Base-by-base conservation (phyloP, 2,888 invertebrate genomes). In the Drosophila suboccidentalis region DNA sequence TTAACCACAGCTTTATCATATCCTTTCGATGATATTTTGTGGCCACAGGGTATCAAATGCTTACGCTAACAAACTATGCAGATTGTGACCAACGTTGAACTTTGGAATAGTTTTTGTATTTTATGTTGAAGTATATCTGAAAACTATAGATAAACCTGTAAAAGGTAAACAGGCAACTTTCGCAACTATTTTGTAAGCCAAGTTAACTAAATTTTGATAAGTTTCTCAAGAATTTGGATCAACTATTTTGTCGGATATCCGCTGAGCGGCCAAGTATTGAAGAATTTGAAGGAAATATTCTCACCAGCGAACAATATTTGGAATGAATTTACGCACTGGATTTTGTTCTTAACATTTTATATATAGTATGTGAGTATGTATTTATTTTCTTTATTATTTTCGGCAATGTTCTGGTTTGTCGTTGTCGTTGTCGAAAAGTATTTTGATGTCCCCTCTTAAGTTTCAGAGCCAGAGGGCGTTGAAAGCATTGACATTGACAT, bases 401-500 rank as follows among this genome's bases (percentile, higher is more conserved):
- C 61, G 43, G 26, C 26, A 22, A 36, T 15, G 49, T 9, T 10
- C 15, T 38, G 15, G 36, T 55, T 39, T 26, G 49, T 41, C 50
- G 51, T 39, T 26, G 49, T 41, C 50, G 51, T 41, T 60, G 34
- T 51, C 55, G 61, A 58, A 61, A 72, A 74, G 72, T 67, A 61
- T 77, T 65, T 71, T 62, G 55, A 38, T 75, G 61, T 59, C 49
- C 43, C 2, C 43, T 19, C 43, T 13, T 8, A 9, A 4, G 9
- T 19, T 15, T 13, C 44, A 46, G 62, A 69, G 71, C 72, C 65
- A 47, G 58, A 68, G 87, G 87, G 66, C 65, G 46, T 68, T 69
- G 41, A 63, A 74, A 76, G 69, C 87, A 69, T 74, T 86, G 89
- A 75, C 81, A 77, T 63, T 76, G 80, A 69, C 59, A 69, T 49